Base-by-base conservation (phyloP, 1,140 invertebrate species). In the Microplitis mediator region DNA sequence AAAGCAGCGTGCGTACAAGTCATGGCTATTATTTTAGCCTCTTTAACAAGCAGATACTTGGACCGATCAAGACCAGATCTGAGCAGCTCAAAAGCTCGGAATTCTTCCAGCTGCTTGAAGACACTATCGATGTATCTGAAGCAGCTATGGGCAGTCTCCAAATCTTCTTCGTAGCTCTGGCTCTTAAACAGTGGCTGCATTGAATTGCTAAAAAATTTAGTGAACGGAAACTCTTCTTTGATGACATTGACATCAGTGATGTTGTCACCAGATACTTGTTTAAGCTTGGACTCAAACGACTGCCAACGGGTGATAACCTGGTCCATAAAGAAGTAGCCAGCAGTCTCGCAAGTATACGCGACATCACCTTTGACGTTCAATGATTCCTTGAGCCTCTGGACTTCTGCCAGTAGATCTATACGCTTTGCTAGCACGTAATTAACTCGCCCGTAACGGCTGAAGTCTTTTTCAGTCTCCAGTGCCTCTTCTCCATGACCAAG, bases 1-100 rank as follows among this genome's bases (percentile, higher is more conserved):
- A 99, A 88, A 0, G 98, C 98, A 13, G 98, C 98, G 87, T 99
- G 98, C 0, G 98, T 99, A 89, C 98, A 99, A 1, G 98, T 99
- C 98, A 99, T 99, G 3, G 98, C 98, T 78, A 99, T 99, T 34
- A 99, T 98, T 88, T 99, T 99, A 0, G 98, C 98, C 87, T 99
- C 98, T 85, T 99, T 99, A 0, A 99, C 97, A 1, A 99, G 86
- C 13, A 99, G 88, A 86, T 99, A 99, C 75, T 98, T 95, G 0
- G 97, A 97, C 62, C 98, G 89, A 85, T 99, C 98, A 8, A 97
- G 85, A 3, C 98, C 98, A 74, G 95, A 98, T 36, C 98, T 89
- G 2, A 99, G 85, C 3, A 99, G 86, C 85, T 99, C 98, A 88
- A 99, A 99, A 0, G 98, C 97, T 68, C 97, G 90, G 80, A 99